Base-by-base conservation (phyloP, 2,113 vertebrate species). In the Nibea albiflora region DNA sequence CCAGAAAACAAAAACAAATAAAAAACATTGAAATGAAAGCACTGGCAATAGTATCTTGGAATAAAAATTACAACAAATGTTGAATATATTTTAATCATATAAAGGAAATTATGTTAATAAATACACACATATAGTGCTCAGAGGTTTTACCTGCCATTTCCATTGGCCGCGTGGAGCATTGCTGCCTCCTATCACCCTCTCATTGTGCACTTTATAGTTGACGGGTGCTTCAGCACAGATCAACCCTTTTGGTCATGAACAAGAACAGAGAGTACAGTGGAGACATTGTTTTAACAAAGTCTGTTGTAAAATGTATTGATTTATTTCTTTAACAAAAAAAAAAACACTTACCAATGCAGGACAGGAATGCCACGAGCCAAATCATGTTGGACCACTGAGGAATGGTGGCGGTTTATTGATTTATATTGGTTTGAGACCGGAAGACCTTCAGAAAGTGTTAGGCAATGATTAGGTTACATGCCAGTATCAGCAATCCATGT, bases 131-230 rank as follows among this genome's bases (percentile, higher is more conserved):
- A 49, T 49, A 2, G n/a, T 19, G 7, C 1, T 4, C 49, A 0
- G 9, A 42, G 19, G n/a, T 53, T 44, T 60, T 90, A 95, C 95
- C 94, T 95, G 94, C 91, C 94, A 95, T 62, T 78, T 94, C 92
- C 95, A 96, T 73, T 53, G 72, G 58, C 94, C 85, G 11, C 74
- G 91, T 7, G n/a, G 0, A 2, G 92, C 90, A 69, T 95, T 22
- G 0, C 22, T 35, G 24, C 93, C 94, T 56, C 94, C 95, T 50
- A 89, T 90, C 35, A 95, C 90, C 81, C 88, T 2, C 9, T 80
- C 69, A 58, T 89, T 86, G 65, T 90, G 74, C 71, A 90, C 87
- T 10, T 14, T 73, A 7, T 84, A 50, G 76, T 85, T 87, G 47
- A 88, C 49, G 2, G 89, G 84, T 57, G 56, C 39, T 56, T 88